phyloP scores from a whole-genome alignment of 2,888 invertebrate species.

The Gibbula magus region DNA sequence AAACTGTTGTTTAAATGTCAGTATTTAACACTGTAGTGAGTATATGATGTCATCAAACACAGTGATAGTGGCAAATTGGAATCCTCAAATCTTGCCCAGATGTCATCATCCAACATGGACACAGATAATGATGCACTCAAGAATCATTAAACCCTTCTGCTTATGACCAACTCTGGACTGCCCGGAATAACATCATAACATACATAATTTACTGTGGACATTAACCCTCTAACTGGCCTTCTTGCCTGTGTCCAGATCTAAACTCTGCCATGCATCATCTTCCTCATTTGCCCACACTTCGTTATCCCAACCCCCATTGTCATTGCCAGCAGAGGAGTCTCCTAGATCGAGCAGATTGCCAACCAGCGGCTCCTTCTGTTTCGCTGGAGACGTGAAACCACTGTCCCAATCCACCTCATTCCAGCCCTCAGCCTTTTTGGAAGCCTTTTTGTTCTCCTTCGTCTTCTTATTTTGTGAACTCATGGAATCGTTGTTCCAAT shows the following conservation, averaged over 20 bases:
- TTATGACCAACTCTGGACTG: too few species aligned
- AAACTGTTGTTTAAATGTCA: too few species aligned
- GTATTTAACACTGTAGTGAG: too few species aligned
- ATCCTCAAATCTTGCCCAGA: too few species aligned
- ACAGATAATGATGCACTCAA: too few species aligned
- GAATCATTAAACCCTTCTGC: too few species aligned
- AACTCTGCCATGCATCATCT: slow-evolving; percentile 69
- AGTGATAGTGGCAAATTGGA: too few species aligned
- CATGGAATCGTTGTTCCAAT: slow-evolving; percentile 52
- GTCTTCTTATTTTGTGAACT: background rate
- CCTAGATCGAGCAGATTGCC: slow-evolving; percentile 69
- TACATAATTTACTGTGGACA: too few species aligned
- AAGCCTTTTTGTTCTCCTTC: slow-evolving; percentile 44
- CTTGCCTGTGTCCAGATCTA: slow-evolving; percentile 60
- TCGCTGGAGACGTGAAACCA: slow-evolving; percentile 48
- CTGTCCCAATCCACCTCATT: slow-evolving; percentile 62
- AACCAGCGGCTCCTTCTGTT: slow-evolving; percentile 64
- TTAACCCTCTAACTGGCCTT: slow-evolving; percentile 31
- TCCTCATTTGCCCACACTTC: slow-evolving; percentile 69
- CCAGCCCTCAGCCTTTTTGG: slow-evolving; percentile 50
- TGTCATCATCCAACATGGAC: too few species aligned
- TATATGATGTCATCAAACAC: too few species aligned
- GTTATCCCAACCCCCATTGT: slow-evolving; percentile 66
- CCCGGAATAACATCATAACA: too few species aligned
- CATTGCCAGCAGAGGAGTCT: slow-evolving; percentile 42